Evolutionary conservation across 2,888 invertebrate genomes (phyloP).

Genomic region (Dusona sp.): DNA sequence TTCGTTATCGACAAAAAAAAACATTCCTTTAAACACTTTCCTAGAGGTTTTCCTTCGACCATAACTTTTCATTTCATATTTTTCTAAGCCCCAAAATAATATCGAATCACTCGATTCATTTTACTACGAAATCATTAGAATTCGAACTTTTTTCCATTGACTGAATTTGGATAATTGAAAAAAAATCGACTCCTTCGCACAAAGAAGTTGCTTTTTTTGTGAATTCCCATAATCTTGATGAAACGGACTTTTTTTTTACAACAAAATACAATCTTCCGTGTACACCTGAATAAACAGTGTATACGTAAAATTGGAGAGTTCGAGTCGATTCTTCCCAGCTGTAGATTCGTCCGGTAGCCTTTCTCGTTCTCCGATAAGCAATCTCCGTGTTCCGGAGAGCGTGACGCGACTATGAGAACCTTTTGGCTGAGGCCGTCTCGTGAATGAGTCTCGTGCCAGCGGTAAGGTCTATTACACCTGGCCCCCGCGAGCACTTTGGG

Average conservation of each 20-base stretch:
- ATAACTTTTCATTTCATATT: neutral
- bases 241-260: neutral
- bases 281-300: neutral
- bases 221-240: too few relatives aligned
- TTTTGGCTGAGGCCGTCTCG: slow-evolving; percentile 67
- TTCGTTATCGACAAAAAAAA: too few relatives aligned
- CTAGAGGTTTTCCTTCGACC: neutral
- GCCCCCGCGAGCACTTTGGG: slow-evolving; percentile 19
- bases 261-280: neutral
- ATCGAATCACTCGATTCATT: neutral
- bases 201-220: too few relatives aligned
- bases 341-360: slow-evolving; percentile 64
- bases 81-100: neutral
- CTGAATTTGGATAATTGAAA: neutral
- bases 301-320: slow-evolving; percentile 17
- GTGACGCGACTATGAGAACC: slow-evolving; percentile 78
- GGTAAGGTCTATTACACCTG: slow-evolving; percentile 41
- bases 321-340: slow-evolving; percentile 49
- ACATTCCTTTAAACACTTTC: neutral
- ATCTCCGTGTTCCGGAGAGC: slow-evolving; percentile 72
- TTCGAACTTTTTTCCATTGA: neutral
- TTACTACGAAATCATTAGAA: neutral
- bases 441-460: slow-evolving; percentile 74
- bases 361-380: slow-evolving; percentile 73
- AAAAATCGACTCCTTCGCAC: neutral